Evolutionary conservation across 1,140 invertebrate genomes (phyloP).

Genomic region (Cydia amplana): DNA sequence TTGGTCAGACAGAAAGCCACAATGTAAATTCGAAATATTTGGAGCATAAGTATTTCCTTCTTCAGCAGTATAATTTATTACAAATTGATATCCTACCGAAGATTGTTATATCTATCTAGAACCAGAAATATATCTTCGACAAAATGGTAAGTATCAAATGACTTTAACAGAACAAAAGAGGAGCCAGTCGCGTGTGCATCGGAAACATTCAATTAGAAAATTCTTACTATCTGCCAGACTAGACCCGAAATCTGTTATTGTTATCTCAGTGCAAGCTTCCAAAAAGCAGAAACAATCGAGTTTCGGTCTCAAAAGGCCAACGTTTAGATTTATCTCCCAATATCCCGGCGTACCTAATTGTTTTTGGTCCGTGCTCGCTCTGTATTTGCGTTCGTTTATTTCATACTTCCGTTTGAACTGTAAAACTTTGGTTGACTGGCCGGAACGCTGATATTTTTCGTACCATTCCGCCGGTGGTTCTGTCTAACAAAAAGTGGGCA

Average conservation of each 20-base stretch:
- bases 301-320: conserved; percentile 11
- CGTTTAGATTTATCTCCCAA: conserved; percentile 16
- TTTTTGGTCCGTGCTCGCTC: conserved; percentile 3
- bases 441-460: conserved; percentile 36
- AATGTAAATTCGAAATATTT: neutral
- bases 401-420: conserved; percentile 25
- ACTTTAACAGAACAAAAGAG: conserved; percentile 5
- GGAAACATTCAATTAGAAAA: conserved; percentile 6
- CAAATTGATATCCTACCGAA: too few species aligned
- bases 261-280: conserved; percentile 3
- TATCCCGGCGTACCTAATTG: neutral
- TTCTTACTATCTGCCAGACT: neutral
- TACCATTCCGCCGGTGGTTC: conserved; percentile 30
- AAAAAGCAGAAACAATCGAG: neutral
- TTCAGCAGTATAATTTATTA: neutral
- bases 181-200: neutral
- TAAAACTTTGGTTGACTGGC: conserved; percentile 29
- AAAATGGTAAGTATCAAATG: neutral
- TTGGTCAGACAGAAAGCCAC: neutral
- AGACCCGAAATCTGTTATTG: conserved; percentile 5
- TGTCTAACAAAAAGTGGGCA: conserved; percentile 33
- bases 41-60: neutral
- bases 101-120: too few species aligned
- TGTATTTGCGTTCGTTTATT: conserved; percentile 22
- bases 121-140: too few species aligned